Evolutionary conservation across 2,113 vertebrate genomes (phyloP).

Genomic region (Scophthalmus maximus): DNA sequence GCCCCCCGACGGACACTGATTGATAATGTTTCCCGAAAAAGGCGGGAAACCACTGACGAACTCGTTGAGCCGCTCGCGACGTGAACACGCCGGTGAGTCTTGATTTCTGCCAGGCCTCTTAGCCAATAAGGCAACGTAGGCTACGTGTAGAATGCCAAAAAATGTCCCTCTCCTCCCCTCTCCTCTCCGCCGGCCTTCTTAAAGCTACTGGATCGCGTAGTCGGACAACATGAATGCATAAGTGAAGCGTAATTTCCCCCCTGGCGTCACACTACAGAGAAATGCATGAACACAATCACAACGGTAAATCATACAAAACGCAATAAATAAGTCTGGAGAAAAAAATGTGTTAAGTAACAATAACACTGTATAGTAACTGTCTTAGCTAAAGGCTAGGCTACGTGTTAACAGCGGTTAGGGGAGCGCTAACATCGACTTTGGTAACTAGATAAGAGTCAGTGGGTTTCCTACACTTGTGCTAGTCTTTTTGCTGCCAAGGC

Average conservation of each 20-base stretch:
- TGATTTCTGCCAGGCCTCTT: conserved; percentile 47
- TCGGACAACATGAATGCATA: conserved; percentile 36
- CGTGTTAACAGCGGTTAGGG: conserved; percentile 67
- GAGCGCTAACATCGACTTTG: conserved; percentile 73
- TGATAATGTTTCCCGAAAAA: not conserved
- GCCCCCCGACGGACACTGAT: not conserved
- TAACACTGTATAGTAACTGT: conserved; percentile 57
- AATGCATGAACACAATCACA: conserved; percentile 35
- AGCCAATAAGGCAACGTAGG: conserved; percentile 74
- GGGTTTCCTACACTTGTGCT: conserved; percentile 31
- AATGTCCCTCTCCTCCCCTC: conserved; percentile 19
- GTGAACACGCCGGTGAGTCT: not conserved
- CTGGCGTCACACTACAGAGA: conserved; percentile 35
- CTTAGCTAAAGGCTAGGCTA: conserved; percentile 74
- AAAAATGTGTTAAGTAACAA: conserved; percentile 61
- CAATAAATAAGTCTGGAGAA: conserved; percentile 77
- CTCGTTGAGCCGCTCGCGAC: conserved; percentile 8
- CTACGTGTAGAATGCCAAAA: conserved; percentile 69
- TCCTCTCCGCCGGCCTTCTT: conserved; percentile 43
- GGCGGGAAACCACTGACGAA: not conserved
- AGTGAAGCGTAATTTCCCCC: conserved; percentile 63
- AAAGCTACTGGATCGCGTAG: conserved; percentile 72
- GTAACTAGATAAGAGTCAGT: conserved; percentile 71
- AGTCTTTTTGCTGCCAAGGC: conserved; percentile 13
- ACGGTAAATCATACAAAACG: conserved; percentile 50